These are phyloP conservation scores for Lumbricus terrestris DNA, from an alignment of 2,888 invertebrate species.

Conservation along the genomic window DNA sequence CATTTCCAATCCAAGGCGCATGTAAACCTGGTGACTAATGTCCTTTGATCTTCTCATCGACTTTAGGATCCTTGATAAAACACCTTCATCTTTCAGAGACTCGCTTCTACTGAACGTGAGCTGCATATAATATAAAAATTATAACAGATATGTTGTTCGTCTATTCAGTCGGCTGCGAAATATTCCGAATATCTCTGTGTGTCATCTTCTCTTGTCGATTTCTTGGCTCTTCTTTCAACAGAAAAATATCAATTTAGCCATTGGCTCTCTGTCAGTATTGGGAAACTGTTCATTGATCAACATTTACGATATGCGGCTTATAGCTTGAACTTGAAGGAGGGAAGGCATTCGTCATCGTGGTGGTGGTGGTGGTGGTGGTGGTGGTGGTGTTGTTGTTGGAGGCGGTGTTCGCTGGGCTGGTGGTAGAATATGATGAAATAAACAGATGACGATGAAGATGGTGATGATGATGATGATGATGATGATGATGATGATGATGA, in stretches of 20 bases:
- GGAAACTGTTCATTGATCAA: not conserved
- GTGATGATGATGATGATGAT: too few species aligned
- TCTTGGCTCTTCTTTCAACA: not conserved
- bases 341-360: too few species aligned
- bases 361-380: too few species aligned
- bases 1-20: not conserved
- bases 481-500: too few species aligned
- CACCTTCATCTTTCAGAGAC: not conserved
- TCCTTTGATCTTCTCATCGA: not conserved
- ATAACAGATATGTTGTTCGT: not conserved
- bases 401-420: too few species aligned
- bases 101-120: not conserved
- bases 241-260: not conserved
- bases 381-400: too few species aligned
- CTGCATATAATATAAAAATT: too few species aligned
- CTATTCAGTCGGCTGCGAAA: too few species aligned
- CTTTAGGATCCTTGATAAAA: not conserved
- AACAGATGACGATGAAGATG: too few species aligned
- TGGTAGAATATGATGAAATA: too few species aligned
- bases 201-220: not conserved
- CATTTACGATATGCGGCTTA: not conserved
- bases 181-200: too few species aligned
- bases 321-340: too few species aligned
- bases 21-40: not conserved
- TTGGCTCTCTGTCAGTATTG: not conserved